Base-by-base conservation (phyloP, 2,888 invertebrate species). In the Chrysodeixis includens region DNA sequence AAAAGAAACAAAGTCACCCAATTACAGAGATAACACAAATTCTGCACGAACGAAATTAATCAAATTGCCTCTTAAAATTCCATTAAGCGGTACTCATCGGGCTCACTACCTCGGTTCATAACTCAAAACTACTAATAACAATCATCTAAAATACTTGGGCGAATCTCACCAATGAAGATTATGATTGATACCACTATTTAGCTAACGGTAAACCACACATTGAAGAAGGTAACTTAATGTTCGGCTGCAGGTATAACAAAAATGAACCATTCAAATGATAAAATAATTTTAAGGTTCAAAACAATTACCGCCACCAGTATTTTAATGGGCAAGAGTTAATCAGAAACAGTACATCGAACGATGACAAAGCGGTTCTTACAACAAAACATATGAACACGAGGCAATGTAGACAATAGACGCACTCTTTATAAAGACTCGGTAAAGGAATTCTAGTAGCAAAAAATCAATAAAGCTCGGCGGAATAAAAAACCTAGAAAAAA, bases 161-260 rank as follows among this genome's bases (percentile, higher is more conserved):
- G 86, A 89, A 89, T 88, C 87, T 81, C 79, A 66, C 83, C 82
- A 82, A 79, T 84, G 86, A 86, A 87, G 84, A 91, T 90, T 89
- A 89, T 90, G 91, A 91, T 91, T 91, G 88, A 92, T 91, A 86
- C 83, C 78, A 87, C 86, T 87, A 90, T 89, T 90, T 88, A 87
- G 86, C 74, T 91, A 92, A 90, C 90, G 89, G 91, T 90, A 88
- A 83, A 85, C 76, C 86, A 85, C 86, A 74, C 64, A 78, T 79
- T 82, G 76, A 88, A 85, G 83, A 83, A 83, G 81, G 83, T 71
- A 79, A 80, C 75, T 82, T 83, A 84, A 84, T 81, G 79, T 78
- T 81, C 72, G 73, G 82, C 82, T 78, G 82, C 83, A 80, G 79
- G 83, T 83, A 82, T 79, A 75, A 78, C 75, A 53, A 79, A 83